Base-by-base conservation (phyloP, 2,888 invertebrate genomes). In the Lasioglossum pauxillum region DNA sequence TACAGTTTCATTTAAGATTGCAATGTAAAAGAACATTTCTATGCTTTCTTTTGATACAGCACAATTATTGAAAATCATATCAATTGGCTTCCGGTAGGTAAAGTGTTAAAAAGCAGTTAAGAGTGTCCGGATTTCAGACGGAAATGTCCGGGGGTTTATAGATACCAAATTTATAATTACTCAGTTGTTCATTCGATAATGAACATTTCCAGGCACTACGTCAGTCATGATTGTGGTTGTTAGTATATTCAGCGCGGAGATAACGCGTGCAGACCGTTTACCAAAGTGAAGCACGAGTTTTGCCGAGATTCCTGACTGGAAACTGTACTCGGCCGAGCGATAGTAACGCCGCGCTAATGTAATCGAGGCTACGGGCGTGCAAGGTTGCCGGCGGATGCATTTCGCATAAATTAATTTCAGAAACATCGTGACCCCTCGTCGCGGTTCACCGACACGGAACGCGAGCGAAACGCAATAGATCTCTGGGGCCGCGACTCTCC, bases 331-430 rank as follows among this genome's bases (percentile, higher is more conserved):
- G 31, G 19, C 64, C 67, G 67, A 35, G 35, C 67, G 67, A 67
- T 67, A 67, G 67, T 35, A 57, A 44, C 38, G n/a, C 74, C 49
- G 35, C 64, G 64, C 64, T 64, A 64, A 81, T 78, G 81, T 78
- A 60, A 80, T 75, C 75, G 44, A 19, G 10, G 75, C 23, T 75
- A 64, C 64, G 89, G 87, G 85, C 53, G 85, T n/a, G 90, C 90
- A 90, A 90, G 90, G 88, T 91, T 92, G 90, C 90, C 89, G 85
- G 85, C 53, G 87, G 86, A 83, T 82, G 82, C 83, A 87, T 87
- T 89, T 81, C 85, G 89, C 88, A 89, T 89, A 91, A 92, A 91
- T 92, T 90, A 91, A 92, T 92, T 86, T 82, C 86, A 75, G 78
- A 79, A 81, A 27, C 85, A 81, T 85, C 86, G 86, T 78, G 81